These are phyloP conservation scores for Calephelis nemesis DNA, from an alignment of 1,140 invertebrate species.

Conservation along the genomic window DNA sequence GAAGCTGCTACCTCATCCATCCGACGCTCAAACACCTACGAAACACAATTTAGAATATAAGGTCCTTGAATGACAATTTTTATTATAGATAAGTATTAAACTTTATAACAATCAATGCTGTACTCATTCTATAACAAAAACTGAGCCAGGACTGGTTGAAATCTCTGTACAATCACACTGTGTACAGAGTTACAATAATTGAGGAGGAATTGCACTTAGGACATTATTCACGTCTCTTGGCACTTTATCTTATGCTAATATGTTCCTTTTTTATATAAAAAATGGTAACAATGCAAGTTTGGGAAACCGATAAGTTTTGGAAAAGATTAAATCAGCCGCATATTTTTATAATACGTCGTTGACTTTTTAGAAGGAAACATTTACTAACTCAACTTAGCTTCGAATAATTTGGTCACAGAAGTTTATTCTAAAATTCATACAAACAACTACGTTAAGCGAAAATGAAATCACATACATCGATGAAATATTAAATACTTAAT, in stretches of 20 bases:
- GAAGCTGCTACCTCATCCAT: constrained; percentile 31
- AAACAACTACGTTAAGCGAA: constrained; percentile 29
- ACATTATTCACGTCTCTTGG: constrained; percentile 64
- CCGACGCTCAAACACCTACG: constrained; percentile 22
- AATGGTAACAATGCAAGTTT: background rate
- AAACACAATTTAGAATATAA: constrained; percentile 57
- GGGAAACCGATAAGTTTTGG: constrained; percentile 26
- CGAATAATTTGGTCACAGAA: constrained; percentile 24
- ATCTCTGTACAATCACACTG: constrained; percentile 22
- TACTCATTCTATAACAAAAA: background rate
- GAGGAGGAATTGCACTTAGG: constrained; percentile 70
- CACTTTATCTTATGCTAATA: constrained; percentile 65
- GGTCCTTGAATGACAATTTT: constrained; percentile 3
- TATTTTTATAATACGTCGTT: background rate
- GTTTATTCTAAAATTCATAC: constrained; percentile 2
- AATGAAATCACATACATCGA: constrained; percentile 45
- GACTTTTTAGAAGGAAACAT: background rate
- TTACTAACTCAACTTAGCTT: background rate
- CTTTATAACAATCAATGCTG: background rate
- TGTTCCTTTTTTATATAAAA: constrained; percentile 4
- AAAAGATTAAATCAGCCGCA: background rate
- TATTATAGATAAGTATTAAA: background rate
- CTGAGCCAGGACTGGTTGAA: background rate
- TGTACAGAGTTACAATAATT: constrained; percentile 54
- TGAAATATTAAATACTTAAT: constrained; percentile 50